Evolutionary conservation across 2,113 vertebrate species (phyloP).

Genomic region (Hypocryptadius cinnamomeus): DNA sequence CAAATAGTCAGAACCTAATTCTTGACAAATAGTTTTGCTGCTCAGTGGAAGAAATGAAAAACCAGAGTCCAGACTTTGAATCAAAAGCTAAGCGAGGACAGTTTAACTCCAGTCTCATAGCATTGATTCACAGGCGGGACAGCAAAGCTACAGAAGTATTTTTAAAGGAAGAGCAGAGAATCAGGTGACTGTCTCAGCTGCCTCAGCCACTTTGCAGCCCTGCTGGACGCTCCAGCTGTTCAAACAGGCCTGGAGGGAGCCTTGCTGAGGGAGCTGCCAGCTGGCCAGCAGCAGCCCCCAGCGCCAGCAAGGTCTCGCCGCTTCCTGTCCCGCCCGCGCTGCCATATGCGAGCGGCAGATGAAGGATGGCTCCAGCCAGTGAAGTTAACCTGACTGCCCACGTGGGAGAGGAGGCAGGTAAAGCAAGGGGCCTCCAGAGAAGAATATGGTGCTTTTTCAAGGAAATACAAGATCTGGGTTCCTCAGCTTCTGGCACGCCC

Average conservation of each 20-base stretch:
- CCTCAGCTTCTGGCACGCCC: neutral
- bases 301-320: fast-evolving
- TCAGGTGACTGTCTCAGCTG: neutral
- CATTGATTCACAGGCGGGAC: neutral
- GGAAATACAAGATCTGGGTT: neutral
- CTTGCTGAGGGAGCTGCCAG: neutral
- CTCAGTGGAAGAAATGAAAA: neutral
- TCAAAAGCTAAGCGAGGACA: neutral
- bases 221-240: conserved; percentile 48
- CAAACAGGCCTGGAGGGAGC: neutral
- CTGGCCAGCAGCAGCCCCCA: neutral
- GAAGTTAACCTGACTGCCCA: neutral
- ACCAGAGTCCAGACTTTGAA: neutral
- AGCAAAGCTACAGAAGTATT: neutral
- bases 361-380: neutral
- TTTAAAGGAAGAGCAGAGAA: neutral
- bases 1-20: neutral
- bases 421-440: neutral
- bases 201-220: conserved; percentile 27
- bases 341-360: neutral
- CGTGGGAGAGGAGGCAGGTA: neutral
- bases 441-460: neutral
- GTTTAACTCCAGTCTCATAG: neutral
- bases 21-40: neutral
- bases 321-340: neutral